These are phyloP conservation scores for Phalera bucephala DNA, from an alignment of 2,888 invertebrate species.

Conservation along the genomic window DNA sequence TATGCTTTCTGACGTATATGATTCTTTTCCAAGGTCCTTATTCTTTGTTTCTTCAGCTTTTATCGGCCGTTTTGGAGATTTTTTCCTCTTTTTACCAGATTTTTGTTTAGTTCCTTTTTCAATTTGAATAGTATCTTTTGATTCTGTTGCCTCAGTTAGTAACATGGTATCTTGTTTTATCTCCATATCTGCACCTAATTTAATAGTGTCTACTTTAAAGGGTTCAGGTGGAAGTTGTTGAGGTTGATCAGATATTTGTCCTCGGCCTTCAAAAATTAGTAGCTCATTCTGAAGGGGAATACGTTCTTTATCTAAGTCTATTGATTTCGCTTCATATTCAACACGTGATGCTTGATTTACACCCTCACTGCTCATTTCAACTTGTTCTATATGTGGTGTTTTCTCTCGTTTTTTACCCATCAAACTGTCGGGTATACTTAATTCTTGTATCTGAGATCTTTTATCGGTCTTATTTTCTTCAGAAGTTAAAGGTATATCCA, in stretches of 20 bases:
- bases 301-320: constrained; percentile 6
- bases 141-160: not conserved
- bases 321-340: constrained; percentile 7
- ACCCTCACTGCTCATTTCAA: constrained; percentile 12
- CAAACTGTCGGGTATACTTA: constrained; percentile 21
- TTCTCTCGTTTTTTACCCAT: constrained; percentile 42
- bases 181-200: not conserved
- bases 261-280: not conserved
- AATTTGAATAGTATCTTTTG: constrained; percentile 15
- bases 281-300: no score
- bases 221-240: constrained; percentile 5
- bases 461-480: not conserved
- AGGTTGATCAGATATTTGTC: constrained; percentile 4
- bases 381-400: constrained; percentile 30
- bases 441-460: constrained; percentile 4
- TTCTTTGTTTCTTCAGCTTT: constrained; percentile 10
- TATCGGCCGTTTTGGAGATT: constrained; percentile 33
- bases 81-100: constrained; percentile 43
- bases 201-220: not conserved
- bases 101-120: constrained; percentile 29
- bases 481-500: not conserved
- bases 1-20: no score
- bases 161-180: no score
- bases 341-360: constrained; percentile 10
- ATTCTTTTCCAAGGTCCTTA: no score